Evolutionary conservation across 2,888 invertebrate genomes (phyloP).

Genomic region (Perizoma flavofasciatum): DNA sequence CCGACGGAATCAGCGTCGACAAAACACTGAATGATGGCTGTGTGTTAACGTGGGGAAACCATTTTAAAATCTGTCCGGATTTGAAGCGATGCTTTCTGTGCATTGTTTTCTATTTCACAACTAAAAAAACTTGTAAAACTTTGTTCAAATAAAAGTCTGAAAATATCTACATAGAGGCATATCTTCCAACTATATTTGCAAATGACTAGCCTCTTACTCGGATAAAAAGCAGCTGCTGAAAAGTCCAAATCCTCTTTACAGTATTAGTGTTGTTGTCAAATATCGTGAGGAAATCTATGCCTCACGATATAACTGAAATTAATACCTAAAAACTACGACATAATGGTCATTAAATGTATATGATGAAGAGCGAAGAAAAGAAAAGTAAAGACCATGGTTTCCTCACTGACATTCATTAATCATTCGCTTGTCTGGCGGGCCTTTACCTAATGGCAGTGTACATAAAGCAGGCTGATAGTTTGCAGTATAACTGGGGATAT

Average conservation of each 20-base stretch:
- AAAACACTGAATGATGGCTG: conserved; percentile 76
- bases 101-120: neutral
- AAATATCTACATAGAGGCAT: too few relatives aligned
- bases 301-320: too few relatives aligned
- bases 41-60: conserved; percentile 68
- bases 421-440: conserved; percentile 68
- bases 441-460: conserved; percentile 37
- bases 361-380: conserved; percentile 3
- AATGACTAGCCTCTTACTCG: too few relatives aligned
- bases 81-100: conserved; percentile 37
- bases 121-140: too few relatives aligned
- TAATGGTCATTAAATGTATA: too few relatives aligned
- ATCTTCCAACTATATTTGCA: too few relatives aligned
- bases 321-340: too few relatives aligned
- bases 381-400: conserved; percentile 59
- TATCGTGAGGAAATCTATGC: too few relatives aligned
- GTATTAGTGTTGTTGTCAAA: too few relatives aligned
- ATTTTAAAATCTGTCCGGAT: conserved; percentile 67
- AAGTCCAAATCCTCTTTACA: too few relatives aligned
- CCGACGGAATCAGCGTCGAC: conserved; percentile 81
- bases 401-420: conserved; percentile 76
- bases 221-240: too few relatives aligned
- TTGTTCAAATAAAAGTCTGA: too few relatives aligned
- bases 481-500: conserved; percentile 9
- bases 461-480: conserved; percentile 24